Conservation (phyloP, 1,140 invertebrate species). For the Pteromalus puparum region DNA sequence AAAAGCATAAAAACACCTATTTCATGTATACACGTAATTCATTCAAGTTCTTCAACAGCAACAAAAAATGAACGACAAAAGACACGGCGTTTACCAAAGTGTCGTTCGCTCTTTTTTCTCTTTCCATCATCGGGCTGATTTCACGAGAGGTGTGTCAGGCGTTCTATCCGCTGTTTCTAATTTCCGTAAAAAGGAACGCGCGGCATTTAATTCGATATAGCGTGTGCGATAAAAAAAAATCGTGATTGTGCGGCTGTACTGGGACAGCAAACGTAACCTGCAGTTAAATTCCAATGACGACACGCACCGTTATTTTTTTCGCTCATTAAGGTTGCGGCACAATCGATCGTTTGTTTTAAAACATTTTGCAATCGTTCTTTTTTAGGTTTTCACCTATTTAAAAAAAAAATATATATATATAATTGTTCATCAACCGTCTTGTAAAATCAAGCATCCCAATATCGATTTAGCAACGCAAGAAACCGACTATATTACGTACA, state of each 20-base stretch:
- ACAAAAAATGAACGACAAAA: background rate
- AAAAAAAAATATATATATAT: too few relatives aligned
- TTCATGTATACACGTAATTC: background rate
- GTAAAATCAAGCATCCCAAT: too few relatives aligned
- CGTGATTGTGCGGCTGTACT: background rate
- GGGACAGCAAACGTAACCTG: background rate
- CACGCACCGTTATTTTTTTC: constrained; percentile 2
- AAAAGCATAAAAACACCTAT: background rate
- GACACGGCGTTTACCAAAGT: background rate
- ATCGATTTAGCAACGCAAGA: too few relatives aligned
- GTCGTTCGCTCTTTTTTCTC: constrained; percentile 3
- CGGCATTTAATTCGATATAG: constrained; percentile 24
- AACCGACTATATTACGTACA: too few relatives aligned
- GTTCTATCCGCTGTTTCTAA: constrained; percentile 7
- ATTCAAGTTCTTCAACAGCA: background rate
- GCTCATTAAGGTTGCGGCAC: background rate
- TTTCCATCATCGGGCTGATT: background rate
- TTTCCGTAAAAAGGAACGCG: constrained; percentile 27
- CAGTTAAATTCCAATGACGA: constrained; percentile 35
- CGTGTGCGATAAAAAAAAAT: background rate
- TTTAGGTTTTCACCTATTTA: too few relatives aligned
- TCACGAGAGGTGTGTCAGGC: constrained; percentile 11
- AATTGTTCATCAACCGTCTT: too few relatives aligned
- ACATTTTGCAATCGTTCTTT: background rate
- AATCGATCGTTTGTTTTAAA: background rate